Evolutionary conservation across 1,140 invertebrate species (phyloP).

Genomic region (Zaprionus africanus): DNA sequence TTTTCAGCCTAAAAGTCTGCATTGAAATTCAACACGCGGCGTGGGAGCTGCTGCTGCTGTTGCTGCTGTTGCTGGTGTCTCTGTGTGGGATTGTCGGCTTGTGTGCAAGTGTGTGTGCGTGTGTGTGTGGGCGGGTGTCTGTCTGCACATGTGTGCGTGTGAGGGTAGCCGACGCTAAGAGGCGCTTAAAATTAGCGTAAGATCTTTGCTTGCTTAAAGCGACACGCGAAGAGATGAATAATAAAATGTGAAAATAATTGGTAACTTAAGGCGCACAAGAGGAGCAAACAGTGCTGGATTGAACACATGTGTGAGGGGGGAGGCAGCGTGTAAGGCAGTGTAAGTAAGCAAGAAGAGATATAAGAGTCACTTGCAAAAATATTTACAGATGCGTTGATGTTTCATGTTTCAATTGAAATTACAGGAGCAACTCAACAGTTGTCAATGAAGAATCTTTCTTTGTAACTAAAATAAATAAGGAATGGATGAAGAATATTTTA

Average conservation of each 20-base stretch:
- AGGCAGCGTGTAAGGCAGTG: background rate
- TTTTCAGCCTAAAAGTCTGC: constrained; percentile 72
- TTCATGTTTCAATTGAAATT: background rate
- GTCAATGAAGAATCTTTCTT: no score
- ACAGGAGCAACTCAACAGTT: no score
- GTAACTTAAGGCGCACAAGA: constrained; percentile 1
- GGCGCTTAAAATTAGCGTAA: constrained; percentile 71
- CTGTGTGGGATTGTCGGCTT: background rate
- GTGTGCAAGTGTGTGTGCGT: background rate
- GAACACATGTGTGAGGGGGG: background rate
- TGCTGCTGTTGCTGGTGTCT: constrained; percentile 14
- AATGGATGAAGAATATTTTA: no score
- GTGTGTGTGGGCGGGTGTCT: background rate
- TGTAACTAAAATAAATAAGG: no score
- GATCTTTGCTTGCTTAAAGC: constrained; percentile 71
- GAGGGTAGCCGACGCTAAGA: constrained; percentile 24
- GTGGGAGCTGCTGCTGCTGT: constrained; percentile 41
- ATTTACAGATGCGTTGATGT: background rate
- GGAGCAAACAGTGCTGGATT: background rate
- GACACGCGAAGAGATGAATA: constrained; percentile 32
- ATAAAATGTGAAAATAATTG: constrained; percentile 43
- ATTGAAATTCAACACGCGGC: constrained; percentile 80
- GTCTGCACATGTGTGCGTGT: background rate
- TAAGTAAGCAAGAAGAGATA: background rate
- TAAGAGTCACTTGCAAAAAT: background rate